These are phyloP conservation scores for Tarsius wallacei DNA, from an alignment of 2,797 vertebrate species.

Conservation along the genomic window DNA sequence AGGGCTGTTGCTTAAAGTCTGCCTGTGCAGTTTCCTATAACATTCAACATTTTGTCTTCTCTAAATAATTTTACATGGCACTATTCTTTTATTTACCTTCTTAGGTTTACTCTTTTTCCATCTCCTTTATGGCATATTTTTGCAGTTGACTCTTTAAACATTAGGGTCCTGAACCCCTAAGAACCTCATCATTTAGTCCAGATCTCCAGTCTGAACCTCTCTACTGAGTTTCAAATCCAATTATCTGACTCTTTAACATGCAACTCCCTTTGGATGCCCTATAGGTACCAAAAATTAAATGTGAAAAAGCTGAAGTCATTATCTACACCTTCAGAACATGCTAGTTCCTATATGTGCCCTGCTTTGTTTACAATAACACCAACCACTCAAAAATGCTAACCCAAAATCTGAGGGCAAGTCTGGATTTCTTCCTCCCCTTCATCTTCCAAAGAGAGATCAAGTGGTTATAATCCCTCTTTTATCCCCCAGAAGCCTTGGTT, in stretches of 20 bases:
- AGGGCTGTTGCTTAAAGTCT: too few relatives aligned
- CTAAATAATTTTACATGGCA: neutral
- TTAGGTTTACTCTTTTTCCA: neutral
- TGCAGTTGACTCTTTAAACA: neutral
- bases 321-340: neutral
- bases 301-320: neutral
- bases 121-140: neutral
- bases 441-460: neutral
- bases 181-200: neutral
- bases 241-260: neutral
- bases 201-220: neutral
- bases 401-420: neutral
- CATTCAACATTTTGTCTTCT: slow-evolving; percentile 9
- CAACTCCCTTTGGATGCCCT: neutral
- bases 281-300: neutral
- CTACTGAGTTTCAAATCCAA: neutral
- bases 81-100: slow-evolving; percentile 1
- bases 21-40: neutral
- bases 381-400: neutral
- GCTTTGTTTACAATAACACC: neutral
- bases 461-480: neutral
- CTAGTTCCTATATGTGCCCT: neutral
- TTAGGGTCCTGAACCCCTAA: neutral
- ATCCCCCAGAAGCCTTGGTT: neutral
- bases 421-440: neutral